phyloP scores from a whole-genome alignment of 2,797 vertebrate species.

The Sebastes goodei region DNA sequence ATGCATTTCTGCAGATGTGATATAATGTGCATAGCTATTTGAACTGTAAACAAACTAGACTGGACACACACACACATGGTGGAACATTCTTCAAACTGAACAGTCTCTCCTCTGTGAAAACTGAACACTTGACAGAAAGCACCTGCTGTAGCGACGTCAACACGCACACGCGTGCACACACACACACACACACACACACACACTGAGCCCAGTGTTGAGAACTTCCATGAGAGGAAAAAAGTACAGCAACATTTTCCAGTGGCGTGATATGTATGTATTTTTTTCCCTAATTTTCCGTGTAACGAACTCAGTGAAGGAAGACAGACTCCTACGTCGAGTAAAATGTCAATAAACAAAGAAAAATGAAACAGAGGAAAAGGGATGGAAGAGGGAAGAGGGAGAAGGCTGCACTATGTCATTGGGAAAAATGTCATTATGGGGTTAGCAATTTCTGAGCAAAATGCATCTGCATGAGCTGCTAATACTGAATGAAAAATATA shows the following conservation, averaged over 20 bases:
- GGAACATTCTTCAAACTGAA: conserved; percentile 36
- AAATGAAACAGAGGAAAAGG: not conserved
- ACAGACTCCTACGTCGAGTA: conserved; percentile 11
- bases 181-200: conserved; percentile 14
- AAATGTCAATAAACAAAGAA: not conserved
- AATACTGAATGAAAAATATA: not conserved
- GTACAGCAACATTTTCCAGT: conserved; percentile 62
- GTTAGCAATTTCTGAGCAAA: not conserved
- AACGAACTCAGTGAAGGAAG: not conserved
- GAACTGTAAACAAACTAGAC: not conserved
- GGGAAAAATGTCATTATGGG: conserved; percentile 7
- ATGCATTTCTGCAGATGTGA: not conserved
- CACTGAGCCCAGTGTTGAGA: conserved; percentile 28
- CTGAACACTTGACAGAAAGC: conserved; percentile 63
- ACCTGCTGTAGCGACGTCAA: conserved; percentile 55
- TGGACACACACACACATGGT: not conserved
- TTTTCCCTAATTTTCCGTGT: not conserved
- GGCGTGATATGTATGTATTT: conserved; percentile 7
- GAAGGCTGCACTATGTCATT: not conserved
- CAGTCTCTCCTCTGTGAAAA: conserved; percentile 53
- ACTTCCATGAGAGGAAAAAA: conserved; percentile 47
- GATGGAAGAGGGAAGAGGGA: not conserved
- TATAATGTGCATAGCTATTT: not conserved
- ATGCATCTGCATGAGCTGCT: not conserved
- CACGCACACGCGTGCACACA: not conserved